These are phyloP conservation scores for Prolemur simus DNA, from an alignment of 2,113 vertebrate species.

Conservation along the genomic window DNA sequence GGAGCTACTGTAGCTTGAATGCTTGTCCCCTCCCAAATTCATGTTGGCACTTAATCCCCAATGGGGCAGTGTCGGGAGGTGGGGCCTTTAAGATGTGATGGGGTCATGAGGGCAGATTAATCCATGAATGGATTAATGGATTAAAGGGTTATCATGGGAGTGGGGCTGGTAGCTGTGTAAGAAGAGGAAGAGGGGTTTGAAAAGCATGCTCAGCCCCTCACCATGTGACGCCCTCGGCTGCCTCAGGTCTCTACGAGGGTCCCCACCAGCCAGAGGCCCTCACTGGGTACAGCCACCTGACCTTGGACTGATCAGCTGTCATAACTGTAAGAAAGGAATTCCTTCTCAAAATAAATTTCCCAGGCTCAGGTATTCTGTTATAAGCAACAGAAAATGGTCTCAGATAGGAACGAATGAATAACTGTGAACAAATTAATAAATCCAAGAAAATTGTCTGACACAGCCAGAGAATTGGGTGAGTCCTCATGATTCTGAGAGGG, in stretches of 20 bases:
- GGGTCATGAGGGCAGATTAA: background rate
- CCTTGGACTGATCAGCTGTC: background rate
- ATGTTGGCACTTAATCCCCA: background rate
- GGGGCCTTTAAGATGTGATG: background rate
- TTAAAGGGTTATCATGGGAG: background rate
- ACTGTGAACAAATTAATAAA: background rate
- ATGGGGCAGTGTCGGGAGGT: background rate
- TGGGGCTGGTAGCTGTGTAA: no score
- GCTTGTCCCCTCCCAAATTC: background rate
- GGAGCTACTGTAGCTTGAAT: background rate
- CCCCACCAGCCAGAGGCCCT: background rate
- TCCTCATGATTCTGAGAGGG: background rate
- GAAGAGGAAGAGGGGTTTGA: background rate
- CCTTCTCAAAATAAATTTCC: background rate
- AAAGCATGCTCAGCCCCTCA: background rate
- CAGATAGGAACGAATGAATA: background rate
- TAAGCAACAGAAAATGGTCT: background rate
- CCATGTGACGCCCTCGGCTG: background rate
- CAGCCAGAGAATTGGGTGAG: background rate
- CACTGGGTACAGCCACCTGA: background rate
- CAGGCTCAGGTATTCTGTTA: background rate
- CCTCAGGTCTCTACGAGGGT: background rate
- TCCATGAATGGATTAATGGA: background rate
- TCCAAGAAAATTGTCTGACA: background rate
- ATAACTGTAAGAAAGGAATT: background rate